Evolutionary conservation across 2,888 invertebrate species (phyloP).

Genomic region (Diarsia mendica): DNA sequence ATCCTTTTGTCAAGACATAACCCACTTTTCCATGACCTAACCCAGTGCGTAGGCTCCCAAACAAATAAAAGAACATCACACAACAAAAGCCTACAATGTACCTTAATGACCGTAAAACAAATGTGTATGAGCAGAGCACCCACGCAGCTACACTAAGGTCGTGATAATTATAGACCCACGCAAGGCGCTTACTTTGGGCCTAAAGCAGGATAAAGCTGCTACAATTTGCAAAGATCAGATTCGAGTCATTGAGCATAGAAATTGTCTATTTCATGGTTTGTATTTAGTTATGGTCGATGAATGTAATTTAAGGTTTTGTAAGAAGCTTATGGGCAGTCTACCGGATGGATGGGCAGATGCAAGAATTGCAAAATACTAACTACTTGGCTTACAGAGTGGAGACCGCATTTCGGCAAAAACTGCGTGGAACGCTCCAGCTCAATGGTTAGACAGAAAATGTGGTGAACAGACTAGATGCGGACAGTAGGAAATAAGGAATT

Average conservation of each 20-base stretch:
- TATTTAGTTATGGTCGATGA: slow-evolving; percentile 12
- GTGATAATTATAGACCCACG: slow-evolving; percentile 46
- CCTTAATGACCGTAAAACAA: slow-evolving; percentile 51
- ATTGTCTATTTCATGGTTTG: slow-evolving; percentile 13
- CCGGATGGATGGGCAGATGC: not conserved
- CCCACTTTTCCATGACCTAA: slow-evolving; percentile 20
- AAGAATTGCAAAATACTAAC: not conserved
- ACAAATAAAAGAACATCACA: slow-evolving; percentile 33
- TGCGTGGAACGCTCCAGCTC: too few relatives aligned
- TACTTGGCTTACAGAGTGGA: not conserved
- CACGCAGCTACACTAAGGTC: slow-evolving; percentile 47
- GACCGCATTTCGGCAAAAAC: too few relatives aligned
- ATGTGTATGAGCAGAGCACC: slow-evolving; percentile 46
- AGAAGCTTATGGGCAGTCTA: slow-evolving; percentile 17
- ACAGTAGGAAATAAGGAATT: too few relatives aligned
- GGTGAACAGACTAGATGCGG: too few relatives aligned
- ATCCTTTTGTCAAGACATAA: not conserved
- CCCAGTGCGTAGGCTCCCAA: slow-evolving; percentile 36
- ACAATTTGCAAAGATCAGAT: slow-evolving; percentile 43
- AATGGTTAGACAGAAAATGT: too few relatives aligned
- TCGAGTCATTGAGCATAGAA: slow-evolving; percentile 16
- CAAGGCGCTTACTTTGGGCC: slow-evolving; percentile 19
- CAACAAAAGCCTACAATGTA: slow-evolving; percentile 39
- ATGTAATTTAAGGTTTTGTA: slow-evolving; percentile 17
- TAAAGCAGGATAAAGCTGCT: slow-evolving; percentile 30